Percentiles rank a stretch among this genome's conserved stretches.
Evolutionary conservation across 2,113 vertebrate genomes (phyloP).

Genomic region (Apaloderma vittatum): DNA sequence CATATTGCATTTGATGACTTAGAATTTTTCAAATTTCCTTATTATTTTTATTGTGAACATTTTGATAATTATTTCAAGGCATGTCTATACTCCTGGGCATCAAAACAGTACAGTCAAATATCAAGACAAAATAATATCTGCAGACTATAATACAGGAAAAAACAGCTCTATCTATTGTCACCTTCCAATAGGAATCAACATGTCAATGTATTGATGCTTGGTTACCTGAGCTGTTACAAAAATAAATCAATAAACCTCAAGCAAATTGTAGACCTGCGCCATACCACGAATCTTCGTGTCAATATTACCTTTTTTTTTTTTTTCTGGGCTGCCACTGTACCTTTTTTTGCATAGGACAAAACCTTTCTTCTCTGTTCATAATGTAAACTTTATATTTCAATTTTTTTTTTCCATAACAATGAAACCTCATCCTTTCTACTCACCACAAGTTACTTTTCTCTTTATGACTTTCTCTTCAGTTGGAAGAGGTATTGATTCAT

Average conservation of each 20-base stretch:
- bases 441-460: background rate
- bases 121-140: background rate
- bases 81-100: background rate
- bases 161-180: background rate
- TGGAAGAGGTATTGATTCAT: slow-evolving; percentile 66
- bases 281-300: background rate
- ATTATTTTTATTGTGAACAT: background rate
- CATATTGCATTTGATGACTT: background rate
- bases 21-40: background rate
- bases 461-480: slow-evolving; percentile 40
- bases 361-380: background rate
- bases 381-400: background rate
- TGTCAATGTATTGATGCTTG: background rate
- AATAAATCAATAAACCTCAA: background rate
- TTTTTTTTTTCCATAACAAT: slow-evolving; percentile 61
- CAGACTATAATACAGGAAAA: background rate
- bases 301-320: rapidly evolving
- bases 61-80: background rate
- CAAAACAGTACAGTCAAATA: background rate
- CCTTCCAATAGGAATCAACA: background rate
- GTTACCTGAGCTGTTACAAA: background rate
- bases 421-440: background rate
- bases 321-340: background rate
- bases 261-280: background rate
- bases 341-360: slow-evolving; percentile 19